A percentile compares a stretch with the other conserved stretches of the same genome.
phyloP scores from a whole-genome alignment of 2,113 vertebrate species.

The Ornithorhynchus anatinus region DNA sequence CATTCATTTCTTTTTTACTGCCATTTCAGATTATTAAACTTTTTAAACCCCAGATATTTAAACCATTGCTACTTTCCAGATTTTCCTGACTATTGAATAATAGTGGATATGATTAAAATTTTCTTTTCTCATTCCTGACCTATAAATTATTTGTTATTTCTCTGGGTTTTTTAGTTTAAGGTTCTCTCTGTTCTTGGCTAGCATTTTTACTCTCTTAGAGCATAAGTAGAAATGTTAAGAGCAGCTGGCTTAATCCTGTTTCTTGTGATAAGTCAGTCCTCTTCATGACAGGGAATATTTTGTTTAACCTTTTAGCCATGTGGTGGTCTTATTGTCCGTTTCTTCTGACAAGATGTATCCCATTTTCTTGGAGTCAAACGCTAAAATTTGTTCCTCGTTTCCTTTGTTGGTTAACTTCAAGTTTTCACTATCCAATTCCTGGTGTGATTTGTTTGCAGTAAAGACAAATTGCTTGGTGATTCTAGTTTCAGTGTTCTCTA shows the following conservation, averaged over 20 bases:
- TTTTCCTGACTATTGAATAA: background rate
- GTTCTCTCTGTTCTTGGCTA: background rate
- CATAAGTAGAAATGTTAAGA: background rate
- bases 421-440: background rate
- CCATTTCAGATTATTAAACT: background rate
- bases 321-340: background rate
- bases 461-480: background rate
- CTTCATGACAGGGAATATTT: background rate
- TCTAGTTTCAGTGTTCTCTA: background rate
- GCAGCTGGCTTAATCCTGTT: background rate
- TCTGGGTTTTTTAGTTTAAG: background rate
- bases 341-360: too few species aligned
- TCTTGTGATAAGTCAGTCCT: background rate
- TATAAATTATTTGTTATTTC: background rate
- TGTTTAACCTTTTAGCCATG: background rate
- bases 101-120: background rate
- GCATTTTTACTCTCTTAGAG: background rate
- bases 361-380: background rate
- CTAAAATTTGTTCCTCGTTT: background rate
- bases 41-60: background rate
- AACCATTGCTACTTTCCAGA: slow-evolving; percentile 14
- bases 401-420: background rate
- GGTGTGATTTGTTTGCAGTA: background rate
- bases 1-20: background rate
- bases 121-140: background rate